phyloP scores from a whole-genome alignment of 2,797 vertebrate species.

The Gobionotothen gibberifrons region DNA sequence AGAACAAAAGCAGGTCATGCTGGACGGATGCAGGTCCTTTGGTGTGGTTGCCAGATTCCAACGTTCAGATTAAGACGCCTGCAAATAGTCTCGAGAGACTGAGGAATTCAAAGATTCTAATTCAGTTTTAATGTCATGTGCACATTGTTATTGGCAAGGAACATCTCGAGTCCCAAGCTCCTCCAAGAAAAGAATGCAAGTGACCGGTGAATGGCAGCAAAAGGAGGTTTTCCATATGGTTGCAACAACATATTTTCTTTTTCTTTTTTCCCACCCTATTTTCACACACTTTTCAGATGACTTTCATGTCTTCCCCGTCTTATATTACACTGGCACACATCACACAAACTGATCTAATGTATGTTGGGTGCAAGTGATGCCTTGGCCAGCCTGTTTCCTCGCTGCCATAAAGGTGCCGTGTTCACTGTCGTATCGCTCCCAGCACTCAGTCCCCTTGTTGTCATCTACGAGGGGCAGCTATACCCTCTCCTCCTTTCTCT shows the following conservation, averaged over 20 bases:
- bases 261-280: neutral
- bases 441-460: conserved; percentile 32
- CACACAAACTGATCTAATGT: conserved; percentile 37
- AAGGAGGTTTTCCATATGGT: conserved; percentile 35
- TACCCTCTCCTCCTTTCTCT: conserved; percentile 45
- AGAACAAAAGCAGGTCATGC: conserved; percentile 82
- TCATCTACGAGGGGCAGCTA: conserved; percentile 53
- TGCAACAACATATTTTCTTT: conserved; percentile 16
- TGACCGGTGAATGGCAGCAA: conserved; percentile 31
- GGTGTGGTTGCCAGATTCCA: conserved; percentile 80
- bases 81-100: conserved; percentile 62
- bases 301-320: conserved; percentile 24
- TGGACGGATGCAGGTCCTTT: conserved; percentile 81
- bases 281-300: neutral
- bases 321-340: conserved; percentile 30
- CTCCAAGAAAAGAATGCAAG: no score
- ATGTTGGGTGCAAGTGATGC: conserved; percentile 29
- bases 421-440: conserved; percentile 45
- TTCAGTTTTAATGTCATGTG: no score
- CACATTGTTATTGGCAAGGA: no score
- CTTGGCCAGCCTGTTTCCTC: conserved; percentile 37
- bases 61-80: conserved; percentile 80
- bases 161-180: no score
- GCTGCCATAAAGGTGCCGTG: conserved; percentile 32
- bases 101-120: no score